phyloP scores from a whole-genome alignment of 2,113 vertebrate species.

The Sander vitreus region DNA sequence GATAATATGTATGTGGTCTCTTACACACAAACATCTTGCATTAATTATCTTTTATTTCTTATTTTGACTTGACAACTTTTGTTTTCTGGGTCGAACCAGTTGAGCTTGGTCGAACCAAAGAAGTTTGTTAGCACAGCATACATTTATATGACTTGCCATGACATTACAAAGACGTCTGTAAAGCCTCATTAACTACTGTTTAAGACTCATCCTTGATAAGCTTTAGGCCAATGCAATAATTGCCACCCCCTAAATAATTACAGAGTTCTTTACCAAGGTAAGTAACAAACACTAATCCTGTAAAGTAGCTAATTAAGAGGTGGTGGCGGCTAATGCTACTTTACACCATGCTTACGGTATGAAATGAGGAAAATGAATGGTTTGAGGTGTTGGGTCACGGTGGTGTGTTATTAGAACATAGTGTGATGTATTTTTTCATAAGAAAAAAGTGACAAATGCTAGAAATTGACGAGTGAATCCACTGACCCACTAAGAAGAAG shows the following conservation, averaged over 20 bases:
- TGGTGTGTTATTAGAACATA: background rate
- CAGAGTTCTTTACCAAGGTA: constrained; percentile 66
- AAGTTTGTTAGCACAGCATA: constrained; percentile 21
- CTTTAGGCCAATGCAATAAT: constrained; percentile 71
- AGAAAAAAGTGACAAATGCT: background rate
- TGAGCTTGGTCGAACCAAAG: no score
- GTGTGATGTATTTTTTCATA: background rate
- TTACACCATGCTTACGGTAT: constrained; percentile 17
- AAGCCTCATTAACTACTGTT: constrained; percentile 59
- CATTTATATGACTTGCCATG: constrained; percentile 32
- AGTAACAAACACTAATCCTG: constrained; percentile 70
- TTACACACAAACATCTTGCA: background rate
- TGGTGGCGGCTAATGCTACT: constrained; percentile 57
- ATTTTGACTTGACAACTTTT: background rate
- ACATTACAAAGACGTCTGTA: constrained; percentile 57
- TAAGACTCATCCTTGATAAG: constrained; percentile 65
- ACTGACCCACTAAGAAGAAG: background rate
- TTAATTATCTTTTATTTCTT: background rate
- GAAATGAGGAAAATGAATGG: constrained; percentile 32
- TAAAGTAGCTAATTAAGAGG: constrained; percentile 73
- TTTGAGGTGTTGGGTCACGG: background rate
- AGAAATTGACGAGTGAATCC: background rate
- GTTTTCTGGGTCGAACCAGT: background rate
- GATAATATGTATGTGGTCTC: background rate
- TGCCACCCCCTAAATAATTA: constrained; percentile 73